Evolutionary conservation across 1,140 invertebrate species (phyloP).

Genomic region (Drosophila tristis): DNA sequence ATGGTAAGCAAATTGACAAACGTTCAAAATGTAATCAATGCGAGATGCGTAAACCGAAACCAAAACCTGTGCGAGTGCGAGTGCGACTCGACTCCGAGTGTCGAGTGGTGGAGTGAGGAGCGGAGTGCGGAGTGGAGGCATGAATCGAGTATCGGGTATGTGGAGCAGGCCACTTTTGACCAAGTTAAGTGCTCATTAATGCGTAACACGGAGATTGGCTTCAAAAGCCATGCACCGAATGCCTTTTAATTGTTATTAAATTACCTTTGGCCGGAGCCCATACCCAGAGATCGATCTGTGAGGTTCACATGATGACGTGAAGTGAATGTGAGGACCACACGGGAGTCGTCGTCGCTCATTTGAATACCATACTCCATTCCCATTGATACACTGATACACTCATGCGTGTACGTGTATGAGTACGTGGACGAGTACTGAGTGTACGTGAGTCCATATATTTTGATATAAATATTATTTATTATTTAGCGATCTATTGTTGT

Average conservation of each 20-base stretch:
- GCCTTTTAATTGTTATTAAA: constrained; percentile 83
- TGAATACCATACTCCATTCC: constrained; percentile 13
- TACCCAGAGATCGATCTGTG: constrained; percentile 43
- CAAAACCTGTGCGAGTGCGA: constrained; percentile 32
- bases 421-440: neutral
- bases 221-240: constrained; percentile 80
- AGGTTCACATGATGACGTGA: constrained; percentile 47
- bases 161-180: constrained; percentile 78
- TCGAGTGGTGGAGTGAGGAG: neutral
- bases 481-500: constrained; percentile 73
- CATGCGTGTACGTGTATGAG: neutral
- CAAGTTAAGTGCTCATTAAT: constrained; percentile 83
- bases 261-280: constrained; percentile 55
- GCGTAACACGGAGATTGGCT: constrained; percentile 83
- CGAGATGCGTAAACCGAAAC: constrained; percentile 72
- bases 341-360: constrained; percentile 35
- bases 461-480: constrained; percentile 74
- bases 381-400: constrained; percentile 3
- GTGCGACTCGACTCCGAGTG: constrained; percentile 26
- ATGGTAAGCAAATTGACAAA: constrained; percentile 76
- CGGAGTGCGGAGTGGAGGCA: constrained; percentile 25
- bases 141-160: constrained; percentile 42
- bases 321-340: constrained; percentile 58
- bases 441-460: constrained; percentile 28
- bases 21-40: constrained; percentile 82